Evolutionary conservation across 2,797 vertebrate species (phyloP).

Genomic region (Intellagama lesueurii): DNA sequence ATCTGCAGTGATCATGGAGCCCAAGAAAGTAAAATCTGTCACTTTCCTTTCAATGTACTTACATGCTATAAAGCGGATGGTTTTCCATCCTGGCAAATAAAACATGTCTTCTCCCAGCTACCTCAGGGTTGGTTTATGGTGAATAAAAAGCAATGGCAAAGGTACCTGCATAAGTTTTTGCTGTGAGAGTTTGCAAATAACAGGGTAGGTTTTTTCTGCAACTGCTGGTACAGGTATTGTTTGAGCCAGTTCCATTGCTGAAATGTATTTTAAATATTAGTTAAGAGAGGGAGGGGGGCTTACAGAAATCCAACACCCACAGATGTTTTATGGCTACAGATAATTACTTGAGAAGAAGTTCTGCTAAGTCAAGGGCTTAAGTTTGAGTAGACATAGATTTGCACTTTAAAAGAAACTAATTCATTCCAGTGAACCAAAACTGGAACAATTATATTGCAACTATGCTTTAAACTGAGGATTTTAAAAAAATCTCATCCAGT

Average conservation of each 20-base stretch:
- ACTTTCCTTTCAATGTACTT: no score
- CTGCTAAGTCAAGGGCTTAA: background rate
- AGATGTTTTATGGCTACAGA: background rate
- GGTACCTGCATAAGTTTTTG: background rate
- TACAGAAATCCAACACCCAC: background rate
- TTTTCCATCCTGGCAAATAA: background rate
- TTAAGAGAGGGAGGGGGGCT: background rate
- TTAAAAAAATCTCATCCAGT: no score
- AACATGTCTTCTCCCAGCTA: background rate
- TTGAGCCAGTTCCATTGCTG: background rate
- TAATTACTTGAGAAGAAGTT: background rate
- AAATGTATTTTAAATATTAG: background rate
- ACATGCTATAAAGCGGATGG: background rate
- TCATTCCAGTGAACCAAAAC: background rate
- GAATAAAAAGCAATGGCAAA: background rate
- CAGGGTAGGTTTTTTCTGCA: background rate
- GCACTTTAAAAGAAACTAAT: background rate
- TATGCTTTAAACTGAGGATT: background rate
- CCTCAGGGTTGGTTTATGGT: background rate
- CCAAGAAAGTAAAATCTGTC: no score
- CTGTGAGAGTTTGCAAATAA: background rate
- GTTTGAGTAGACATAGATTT: background rate
- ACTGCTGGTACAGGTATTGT: constrained; percentile 6
- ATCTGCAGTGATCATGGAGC: no score
- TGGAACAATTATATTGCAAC: background rate